These are phyloP conservation scores for Tetramorium parvispinum DNA, from an alignment of 1,140 invertebrate genomes.

Conservation along the genomic window DNA sequence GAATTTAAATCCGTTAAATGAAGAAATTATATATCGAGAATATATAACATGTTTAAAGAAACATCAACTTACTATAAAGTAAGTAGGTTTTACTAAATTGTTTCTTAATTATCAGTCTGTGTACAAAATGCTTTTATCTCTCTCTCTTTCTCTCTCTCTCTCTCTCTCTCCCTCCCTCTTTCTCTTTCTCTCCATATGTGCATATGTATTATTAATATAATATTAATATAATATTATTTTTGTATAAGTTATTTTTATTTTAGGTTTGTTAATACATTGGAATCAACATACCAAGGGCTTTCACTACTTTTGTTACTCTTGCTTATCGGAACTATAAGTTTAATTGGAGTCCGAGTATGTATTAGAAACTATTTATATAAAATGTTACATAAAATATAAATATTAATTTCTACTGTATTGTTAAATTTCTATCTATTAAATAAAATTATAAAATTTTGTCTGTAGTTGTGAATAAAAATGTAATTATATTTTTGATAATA, in stretches of 20 bases:
- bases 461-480: background rate
- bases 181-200: too few species aligned
- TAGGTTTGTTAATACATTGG: conserved; percentile 9
- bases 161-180: background rate
- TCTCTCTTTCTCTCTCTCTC: background rate
- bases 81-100: background rate
- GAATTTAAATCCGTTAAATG: background rate
- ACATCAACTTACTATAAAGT: conserved; percentile 37
- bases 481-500: background rate
- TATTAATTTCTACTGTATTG: background rate
- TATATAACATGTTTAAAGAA: conserved; percentile 32
- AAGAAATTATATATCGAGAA: conserved; percentile 4
- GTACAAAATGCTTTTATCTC: background rate
- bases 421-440: background rate
- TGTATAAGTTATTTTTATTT: background rate
- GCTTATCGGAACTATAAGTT: background rate
- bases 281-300: background rate
- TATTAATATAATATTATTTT: background rate
- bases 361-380: conserved; percentile 10
- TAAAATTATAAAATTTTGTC: background rate
- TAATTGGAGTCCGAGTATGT: conserved; percentile 11
- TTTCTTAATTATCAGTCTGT: background rate
- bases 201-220: background rate
- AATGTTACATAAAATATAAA: background rate
- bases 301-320: background rate